Conservation (phyloP, 2,888 invertebrate genomes). For the Sarcophaga subvicina region DNA sequence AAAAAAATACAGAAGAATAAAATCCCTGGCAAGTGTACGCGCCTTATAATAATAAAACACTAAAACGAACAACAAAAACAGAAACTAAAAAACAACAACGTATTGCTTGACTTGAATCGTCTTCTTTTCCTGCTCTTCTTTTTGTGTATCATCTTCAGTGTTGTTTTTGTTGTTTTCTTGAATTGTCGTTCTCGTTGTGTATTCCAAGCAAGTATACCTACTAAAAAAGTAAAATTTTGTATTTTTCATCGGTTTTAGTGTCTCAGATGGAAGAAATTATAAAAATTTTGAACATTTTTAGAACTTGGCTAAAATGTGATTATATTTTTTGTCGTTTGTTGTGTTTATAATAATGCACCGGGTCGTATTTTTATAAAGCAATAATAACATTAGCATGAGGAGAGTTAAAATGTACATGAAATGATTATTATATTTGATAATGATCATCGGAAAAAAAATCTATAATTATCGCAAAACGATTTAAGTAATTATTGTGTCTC, state of each 20-base stretch:
- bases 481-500: conserved; percentile 68
- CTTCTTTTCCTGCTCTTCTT: conserved; percentile 63
- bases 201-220: conserved; percentile 69
- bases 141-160: conserved; percentile 39
- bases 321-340: conserved; percentile 33
- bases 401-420: conserved; percentile 31
- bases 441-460: conserved; percentile 74
- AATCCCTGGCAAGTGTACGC: conserved; percentile 68
- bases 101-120: conserved; percentile 63
- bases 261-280: conserved; percentile 19
- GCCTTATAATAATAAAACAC: conserved; percentile 50
- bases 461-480: conserved; percentile 74
- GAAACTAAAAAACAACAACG: conserved; percentile 37
- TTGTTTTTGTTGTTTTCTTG: conserved; percentile 47
- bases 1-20: conserved; percentile 42
- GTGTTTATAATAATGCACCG: conserved; percentile 62
- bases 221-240: conserved; percentile 46
- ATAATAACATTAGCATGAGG: conserved; percentile 39
- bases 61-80: conserved; percentile 27
- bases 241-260: conserved; percentile 40
- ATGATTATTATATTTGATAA: conserved; percentile 71
- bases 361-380: conserved; percentile 38
- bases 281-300: conserved; percentile 27
- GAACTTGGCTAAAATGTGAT: conserved; percentile 25
- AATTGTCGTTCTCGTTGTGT: conserved; percentile 48